These are phyloP conservation scores for Dysdera silvatica DNA, from an alignment of 1,140 invertebrate species.

Conservation along the genomic window DNA sequence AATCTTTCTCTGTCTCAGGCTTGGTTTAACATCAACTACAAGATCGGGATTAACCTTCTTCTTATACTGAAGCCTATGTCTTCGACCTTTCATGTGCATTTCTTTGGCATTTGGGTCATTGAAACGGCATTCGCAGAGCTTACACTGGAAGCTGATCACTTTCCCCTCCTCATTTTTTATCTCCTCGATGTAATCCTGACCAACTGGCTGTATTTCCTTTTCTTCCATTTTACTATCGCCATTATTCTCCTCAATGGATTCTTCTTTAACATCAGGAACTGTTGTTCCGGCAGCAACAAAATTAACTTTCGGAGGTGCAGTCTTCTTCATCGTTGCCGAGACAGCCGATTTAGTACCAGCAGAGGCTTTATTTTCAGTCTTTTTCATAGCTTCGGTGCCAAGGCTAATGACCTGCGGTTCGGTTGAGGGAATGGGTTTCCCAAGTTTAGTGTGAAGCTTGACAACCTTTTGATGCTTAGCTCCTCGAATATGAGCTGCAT, in stretches of 20 bases:
- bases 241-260: too few relatives aligned
- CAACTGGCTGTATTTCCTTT: conserved; percentile 32
- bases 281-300: conserved; percentile 60
- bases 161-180: conserved; percentile 88
- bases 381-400: conserved; percentile 40
- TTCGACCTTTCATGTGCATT: conserved; percentile 97
- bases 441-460: conserved; percentile 89
- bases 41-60: conserved; percentile 76
- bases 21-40: conserved; percentile 90
- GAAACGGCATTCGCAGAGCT: conserved; percentile 96
- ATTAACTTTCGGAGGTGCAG: conserved; percentile 75
- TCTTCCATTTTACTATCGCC: conserved; percentile 24
- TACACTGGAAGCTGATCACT: conserved; percentile 91
- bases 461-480: conserved; percentile 97
- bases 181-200: conserved; percentile 95
- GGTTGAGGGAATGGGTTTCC: conserved; percentile 91
- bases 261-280: too few relatives aligned
- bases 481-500: conserved; percentile 93
- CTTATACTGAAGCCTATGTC: conserved; percentile 94
- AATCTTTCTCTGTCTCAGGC: conserved; percentile 71
- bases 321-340: conserved; percentile 43
- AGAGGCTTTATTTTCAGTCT: conserved; percentile 56
- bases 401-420: conserved; percentile 79
- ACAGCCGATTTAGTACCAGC: conserved; percentile 13
- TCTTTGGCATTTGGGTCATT: conserved; percentile 99